Conservation (phyloP, 2,888 invertebrate species). For the Stenurella melanura region DNA sequence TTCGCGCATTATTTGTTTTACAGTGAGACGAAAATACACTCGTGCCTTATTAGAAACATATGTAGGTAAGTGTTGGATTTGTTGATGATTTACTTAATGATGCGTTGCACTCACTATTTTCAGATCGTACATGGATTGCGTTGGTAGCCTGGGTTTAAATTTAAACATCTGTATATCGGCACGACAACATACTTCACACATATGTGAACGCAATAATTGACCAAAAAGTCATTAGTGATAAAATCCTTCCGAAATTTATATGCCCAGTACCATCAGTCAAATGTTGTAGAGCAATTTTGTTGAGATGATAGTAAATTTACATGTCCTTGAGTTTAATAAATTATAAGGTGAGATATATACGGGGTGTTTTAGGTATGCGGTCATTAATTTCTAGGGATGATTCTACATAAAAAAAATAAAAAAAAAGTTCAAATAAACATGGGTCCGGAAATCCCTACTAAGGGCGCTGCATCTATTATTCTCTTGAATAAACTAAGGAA, state of each 20-base stretch:
- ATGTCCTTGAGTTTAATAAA: too few species aligned
- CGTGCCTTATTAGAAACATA: constrained; percentile 40
- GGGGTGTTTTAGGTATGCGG: too few species aligned
- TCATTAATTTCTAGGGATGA: too few species aligned
- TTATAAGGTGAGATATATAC: too few species aligned
- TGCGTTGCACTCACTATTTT: constrained; percentile 68
- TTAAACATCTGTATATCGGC: constrained; percentile 66
- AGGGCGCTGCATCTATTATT: too few species aligned
- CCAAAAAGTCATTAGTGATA: background rate
- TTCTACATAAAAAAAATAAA: too few species aligned
- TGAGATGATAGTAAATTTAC: too few species aligned
- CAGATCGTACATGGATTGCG: constrained; percentile 59
- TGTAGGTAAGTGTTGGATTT: constrained; percentile 60
- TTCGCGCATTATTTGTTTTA: background rate
- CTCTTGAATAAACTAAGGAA: too few species aligned
- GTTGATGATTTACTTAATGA: constrained; percentile 68
- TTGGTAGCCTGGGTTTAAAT: constrained; percentile 65
- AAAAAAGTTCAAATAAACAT: too few species aligned
- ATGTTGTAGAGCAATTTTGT: background rate
- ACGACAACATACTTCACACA: constrained; percentile 2
- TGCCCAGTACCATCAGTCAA: background rate
- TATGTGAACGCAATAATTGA: background rate
- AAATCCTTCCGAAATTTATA: background rate
- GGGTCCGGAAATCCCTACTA: too few species aligned
- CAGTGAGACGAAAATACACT: background rate